Evolutionary conservation across 2,113 vertebrate genomes (phyloP), one percentile per base, ranked within the genome.

Genomic region (Indicator indicator): DNA sequence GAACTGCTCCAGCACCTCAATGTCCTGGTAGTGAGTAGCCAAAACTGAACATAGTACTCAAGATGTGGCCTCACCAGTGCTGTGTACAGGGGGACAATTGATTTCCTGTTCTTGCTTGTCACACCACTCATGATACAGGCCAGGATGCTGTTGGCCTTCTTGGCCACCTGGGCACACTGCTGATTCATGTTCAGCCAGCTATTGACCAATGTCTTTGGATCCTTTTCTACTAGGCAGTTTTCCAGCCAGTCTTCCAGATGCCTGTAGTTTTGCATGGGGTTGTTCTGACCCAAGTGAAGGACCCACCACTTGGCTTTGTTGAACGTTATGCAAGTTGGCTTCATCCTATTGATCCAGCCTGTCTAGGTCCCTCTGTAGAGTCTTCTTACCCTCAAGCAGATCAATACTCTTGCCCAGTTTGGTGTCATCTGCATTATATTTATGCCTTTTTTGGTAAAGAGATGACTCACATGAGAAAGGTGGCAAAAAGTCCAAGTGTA

Each of bases 11-110:
- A 64, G 42, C 50, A n/a, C 18, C 58, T 71, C 38, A 27, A 5
- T 12, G 17, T 28, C 28, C 18, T 5, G 58, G 28, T 50, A 28
- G 11, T 18, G 38, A 71, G 15, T 11, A 16, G 4, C n/a, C 27
- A 23, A 40, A 71, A 28, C n/a, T 28, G 58, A 36, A 63, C 23
- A n/a, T 14, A 56, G 65, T 1, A 56, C 4, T 71, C 0, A 0
- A 79, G 58, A 11, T 27, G 40, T 1, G 3, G 10, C 50, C n/a
- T 56, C 58, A 58, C n/a, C 38, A 56, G 21, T 40, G 8, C n/a
- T 0, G 1, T 40, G n/a, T 12, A 48, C 21, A 46, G 18, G 9
- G 38, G 28, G 4, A 28, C 2, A 6, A 18, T 11, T n/a, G 9
- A 16, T 24, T 19, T 23, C 18, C 38, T 56, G 44, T 7, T 16